Base-by-base conservation (phyloP, 2,888 invertebrate species). In the Agrilus cyanescens region DNA sequence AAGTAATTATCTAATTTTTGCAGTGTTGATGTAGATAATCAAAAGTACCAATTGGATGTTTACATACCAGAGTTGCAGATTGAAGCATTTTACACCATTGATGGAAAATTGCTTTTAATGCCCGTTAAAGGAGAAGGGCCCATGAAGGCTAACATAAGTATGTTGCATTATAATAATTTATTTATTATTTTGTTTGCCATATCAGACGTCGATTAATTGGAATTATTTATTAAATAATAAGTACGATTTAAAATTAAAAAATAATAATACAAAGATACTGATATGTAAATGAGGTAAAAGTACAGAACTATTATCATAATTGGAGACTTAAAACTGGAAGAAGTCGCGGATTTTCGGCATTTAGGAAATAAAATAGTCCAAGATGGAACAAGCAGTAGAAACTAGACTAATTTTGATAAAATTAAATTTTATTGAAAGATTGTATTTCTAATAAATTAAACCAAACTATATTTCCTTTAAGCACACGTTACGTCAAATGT, bases 51-150 rank as follows among this genome's bases (percentile, higher is more conserved):
- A 7, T 54, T 72, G 13, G 66, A 70, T 34, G 56, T 76, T 2
- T 60, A 62, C 13, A 53, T 78, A n/a, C 73, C 75, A 1, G 63
- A 65, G 49, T 54, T 78, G 15, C 58, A 59, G 46, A 67, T 75
- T 18, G 65, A 71, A 34, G 73, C 73, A 0, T 57, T 65, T 31
- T 78, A 76, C 53, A 65, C 61, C 15, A 55, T 76, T 1, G 69
- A 73, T 51, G 75, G 75, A 4, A 69, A 68, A 48, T 55, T 77
- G 18, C 54, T 76, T 5, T 52, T 74, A 25, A 53, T 78, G 25
- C 72, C 72, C 5, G 62, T 78, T 6, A 66, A 65, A 38, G 76
- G 76, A 34, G 65, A 65, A 25, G 77, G 77, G 1, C 67, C 69
- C 12, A 59, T 76, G 50, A 59, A 57, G 41, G 73, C 71, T 2